These are phyloP conservation scores for Sceloporus undulatus DNA, from an alignment of 2,113 vertebrate species.

Conservation along the genomic window DNA sequence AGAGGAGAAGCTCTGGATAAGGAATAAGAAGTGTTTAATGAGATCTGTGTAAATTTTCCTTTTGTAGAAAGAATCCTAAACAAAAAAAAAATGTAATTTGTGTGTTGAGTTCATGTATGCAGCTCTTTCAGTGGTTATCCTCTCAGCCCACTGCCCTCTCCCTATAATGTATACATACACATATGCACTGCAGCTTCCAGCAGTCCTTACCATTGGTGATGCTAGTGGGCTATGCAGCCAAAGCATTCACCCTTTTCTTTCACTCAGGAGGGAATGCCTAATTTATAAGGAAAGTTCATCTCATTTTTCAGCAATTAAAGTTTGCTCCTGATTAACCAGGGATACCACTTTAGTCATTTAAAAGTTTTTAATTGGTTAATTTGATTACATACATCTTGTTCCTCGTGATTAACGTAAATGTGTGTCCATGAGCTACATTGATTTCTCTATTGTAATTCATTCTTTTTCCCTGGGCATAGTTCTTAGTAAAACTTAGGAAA, in stretches of 20 bases:
- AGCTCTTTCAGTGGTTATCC: too few species aligned
- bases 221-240: too few species aligned
- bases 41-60: neutral
- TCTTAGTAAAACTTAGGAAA: too few species aligned
- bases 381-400: neutral
- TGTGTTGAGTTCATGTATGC: neutral
- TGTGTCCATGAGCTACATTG: too few species aligned
- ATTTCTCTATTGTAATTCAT: neutral
- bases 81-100: neutral
- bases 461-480: neutral
- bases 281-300: neutral
- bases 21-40: neutral
- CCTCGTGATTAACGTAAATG: neutral
- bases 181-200: neutral
- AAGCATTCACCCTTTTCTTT: neutral
- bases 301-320: neutral
- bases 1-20: neutral
- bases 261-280: neutral
- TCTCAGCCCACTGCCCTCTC: too few species aligned
- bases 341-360: neutral
- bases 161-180: too few species aligned
- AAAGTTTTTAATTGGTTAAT: neutral
- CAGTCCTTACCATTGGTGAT: too few species aligned
- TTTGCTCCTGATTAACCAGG: neutral
- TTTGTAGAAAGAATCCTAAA: neutral